Evolutionary conservation across 2,113 vertebrate genomes (phyloP).

Genomic region (Haplochromis vanheusdeni): DNA sequence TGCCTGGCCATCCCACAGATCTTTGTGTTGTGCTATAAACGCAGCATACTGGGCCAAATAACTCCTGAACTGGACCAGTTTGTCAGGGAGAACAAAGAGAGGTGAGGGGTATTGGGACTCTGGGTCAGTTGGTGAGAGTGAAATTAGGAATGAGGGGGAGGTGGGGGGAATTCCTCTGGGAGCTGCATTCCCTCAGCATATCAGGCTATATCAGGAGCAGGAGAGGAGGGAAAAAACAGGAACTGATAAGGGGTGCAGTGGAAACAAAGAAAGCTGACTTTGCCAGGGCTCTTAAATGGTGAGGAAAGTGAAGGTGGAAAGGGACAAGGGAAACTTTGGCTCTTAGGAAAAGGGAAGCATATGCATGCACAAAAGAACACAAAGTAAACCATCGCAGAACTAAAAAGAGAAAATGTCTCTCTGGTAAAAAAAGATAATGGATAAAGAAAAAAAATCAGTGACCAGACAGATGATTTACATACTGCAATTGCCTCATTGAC

Average conservation of each 20-base stretch:
- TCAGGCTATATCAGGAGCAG: slow-evolving; percentile 52
- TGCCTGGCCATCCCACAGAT: neutral
- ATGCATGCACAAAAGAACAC: neutral
- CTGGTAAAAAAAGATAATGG: neutral
- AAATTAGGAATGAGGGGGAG: slow-evolving; percentile 12
- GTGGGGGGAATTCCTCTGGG: slow-evolving; percentile 51
- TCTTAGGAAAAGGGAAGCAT: slow-evolving; percentile 1
- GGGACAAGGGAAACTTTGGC: neutral
- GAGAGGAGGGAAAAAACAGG: slow-evolving; percentile 52
- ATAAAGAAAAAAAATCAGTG: neutral
- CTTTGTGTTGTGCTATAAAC: neutral
- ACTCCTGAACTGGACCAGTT: neutral
- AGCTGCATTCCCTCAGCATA: slow-evolving; percentile 49
- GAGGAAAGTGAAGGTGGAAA: slow-evolving; percentile 21
- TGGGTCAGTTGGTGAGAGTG: slow-evolving; percentile 39
- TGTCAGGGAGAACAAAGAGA: slow-evolving; percentile 28
- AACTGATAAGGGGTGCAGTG: slow-evolving; percentile 58
- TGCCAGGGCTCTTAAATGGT: neutral
- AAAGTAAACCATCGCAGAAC: neutral
- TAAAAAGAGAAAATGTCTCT: neutral
- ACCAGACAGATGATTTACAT: slow-evolving; percentile 22
- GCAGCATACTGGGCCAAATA: neutral
- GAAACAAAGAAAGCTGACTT: slow-evolving; percentile 53
- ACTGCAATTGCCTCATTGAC: slow-evolving; percentile 5
- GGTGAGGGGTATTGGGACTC: slow-evolving; percentile 25